Evolutionary conservation across 2,888 invertebrate genomes (phyloP), one percentile per base, ranked within the genome.

Genomic region (Pterostichus madidus): DNA sequence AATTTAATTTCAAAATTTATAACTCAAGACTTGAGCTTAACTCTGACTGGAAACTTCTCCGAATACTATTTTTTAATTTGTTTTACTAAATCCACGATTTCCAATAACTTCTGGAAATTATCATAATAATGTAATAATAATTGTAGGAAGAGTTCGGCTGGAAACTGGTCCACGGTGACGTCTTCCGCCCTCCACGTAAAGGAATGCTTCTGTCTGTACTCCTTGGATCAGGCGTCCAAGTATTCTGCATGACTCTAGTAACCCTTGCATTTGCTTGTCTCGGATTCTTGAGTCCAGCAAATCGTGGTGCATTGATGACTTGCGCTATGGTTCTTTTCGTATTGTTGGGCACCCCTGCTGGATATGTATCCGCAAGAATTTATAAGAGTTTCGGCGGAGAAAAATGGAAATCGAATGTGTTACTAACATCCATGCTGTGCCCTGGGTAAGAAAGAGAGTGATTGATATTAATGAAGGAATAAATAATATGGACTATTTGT

Each of bases 351-450:
- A 98, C 98, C 0, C 97, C 97, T 0, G 98, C 99, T 78, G 99
- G 99, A 4, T 99, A 98, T 90, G 96, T 98, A 53, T 98, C 99
- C 83, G 98, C 99, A 0, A 92, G 99, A 86, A 94, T 99, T 87
- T 99, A 99, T 91, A 99, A 99, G 92, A 98, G 98, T 90, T 99
- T 99, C 90, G 99, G 99, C 8, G 99, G 99, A 0, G 95, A 99
- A 85, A 96, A 98, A 88, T 99, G 99, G 99, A 99, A 99, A 91
- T 97, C 97, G 83, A 99, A 99, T 91, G 98, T 99, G 0, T 90
- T 99, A 80, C 92, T 99, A 46, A 99, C 99, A 0, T 97, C 99
- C 5, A 97, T 98, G 93, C 92, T 99, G 11, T 97, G 98, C 88
- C 99, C 99, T 0, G 99, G 99, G 98, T 98, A 91, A 91, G 93